phyloP scores from a whole-genome alignment of 2,113 vertebrate species.

The Sphyrna mokarran region DNA sequence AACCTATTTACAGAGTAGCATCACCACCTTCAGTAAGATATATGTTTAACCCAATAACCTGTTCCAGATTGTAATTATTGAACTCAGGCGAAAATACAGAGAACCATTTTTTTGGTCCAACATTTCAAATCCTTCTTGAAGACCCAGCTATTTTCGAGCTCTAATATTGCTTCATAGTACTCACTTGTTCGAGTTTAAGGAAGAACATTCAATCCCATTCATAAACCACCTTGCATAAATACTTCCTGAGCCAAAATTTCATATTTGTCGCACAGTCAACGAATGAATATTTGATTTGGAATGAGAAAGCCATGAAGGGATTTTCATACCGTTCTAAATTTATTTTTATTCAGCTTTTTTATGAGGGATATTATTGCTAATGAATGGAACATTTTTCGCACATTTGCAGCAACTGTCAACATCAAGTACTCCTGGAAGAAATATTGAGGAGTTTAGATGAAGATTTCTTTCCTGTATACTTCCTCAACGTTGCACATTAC shows the following conservation, averaged over 20 bases:
- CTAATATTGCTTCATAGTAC: background rate
- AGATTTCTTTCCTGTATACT: background rate
- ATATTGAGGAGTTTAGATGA: background rate
- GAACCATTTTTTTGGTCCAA: background rate
- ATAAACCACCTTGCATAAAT: slow-evolving; percentile 17
- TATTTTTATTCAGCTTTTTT: slow-evolving; percentile 20
- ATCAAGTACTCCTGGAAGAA: background rate
- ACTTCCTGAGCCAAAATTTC: slow-evolving; percentile 8
- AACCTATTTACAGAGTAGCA: background rate
- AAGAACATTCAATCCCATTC: slow-evolving; percentile 27
- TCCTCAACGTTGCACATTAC: background rate
- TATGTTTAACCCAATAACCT: background rate
- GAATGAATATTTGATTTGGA: slow-evolving; percentile 30
- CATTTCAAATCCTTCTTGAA: background rate
- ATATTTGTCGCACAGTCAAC: background rate
- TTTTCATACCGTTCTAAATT: background rate
- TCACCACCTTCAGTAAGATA: background rate
- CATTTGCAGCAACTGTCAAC: background rate
- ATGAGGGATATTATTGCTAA: background rate
- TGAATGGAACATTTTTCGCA: background rate
- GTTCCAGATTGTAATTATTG: background rate
- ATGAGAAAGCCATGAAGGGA: background rate
- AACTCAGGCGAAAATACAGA: background rate
- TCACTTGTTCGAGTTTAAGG: background rate
- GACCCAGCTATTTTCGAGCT: background rate